phyloP scores from a whole-genome alignment of 2,797 vertebrate genomes.

The Centroberyx gerrardi region DNA sequence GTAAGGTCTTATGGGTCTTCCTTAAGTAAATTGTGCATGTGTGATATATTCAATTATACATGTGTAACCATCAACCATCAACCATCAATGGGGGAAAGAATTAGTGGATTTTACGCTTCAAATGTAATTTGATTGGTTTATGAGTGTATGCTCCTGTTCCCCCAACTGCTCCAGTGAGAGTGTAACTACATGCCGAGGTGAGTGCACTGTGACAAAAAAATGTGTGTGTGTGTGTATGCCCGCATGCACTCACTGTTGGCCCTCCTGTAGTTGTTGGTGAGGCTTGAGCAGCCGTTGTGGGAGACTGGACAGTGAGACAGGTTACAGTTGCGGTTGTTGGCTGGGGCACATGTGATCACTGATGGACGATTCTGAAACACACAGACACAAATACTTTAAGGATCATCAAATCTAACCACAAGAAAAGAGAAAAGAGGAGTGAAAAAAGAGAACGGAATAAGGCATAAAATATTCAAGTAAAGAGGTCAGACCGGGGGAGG shows the following conservation, averaged over 20 bases:
- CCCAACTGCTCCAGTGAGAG: too few species aligned
- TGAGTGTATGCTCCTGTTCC: too few species aligned
- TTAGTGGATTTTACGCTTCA: too few species aligned
- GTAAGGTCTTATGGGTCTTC: too few species aligned
- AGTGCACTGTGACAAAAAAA: too few species aligned
- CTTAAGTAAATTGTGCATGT: too few species aligned
- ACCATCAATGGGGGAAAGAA: too few species aligned
- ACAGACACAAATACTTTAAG: constrained; percentile 17
- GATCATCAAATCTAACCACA: background rate
- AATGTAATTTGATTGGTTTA: too few species aligned
- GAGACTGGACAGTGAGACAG: constrained; percentile 95
- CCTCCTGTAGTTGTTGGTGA: constrained; percentile 90
- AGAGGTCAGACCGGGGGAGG: background rate
- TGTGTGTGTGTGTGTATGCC: constrained; percentile 12
- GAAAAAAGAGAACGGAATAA: background rate
- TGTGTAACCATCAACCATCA: too few species aligned
- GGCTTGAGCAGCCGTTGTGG: constrained; percentile 90
- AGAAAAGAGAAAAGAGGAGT: background rate
- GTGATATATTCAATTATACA: too few species aligned
- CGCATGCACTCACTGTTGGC: constrained; percentile 89
- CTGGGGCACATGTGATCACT: constrained; percentile 96
- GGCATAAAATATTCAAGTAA: background rate
- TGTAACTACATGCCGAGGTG: too few species aligned
- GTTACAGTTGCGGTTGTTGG: constrained; percentile 97
- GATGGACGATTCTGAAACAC: constrained; percentile 94